Percentiles rank a stretch among this genome's conserved stretches.
Conservation (phyloP, 2,888 invertebrate genomes). For the Drosophila demipolita region DNA sequence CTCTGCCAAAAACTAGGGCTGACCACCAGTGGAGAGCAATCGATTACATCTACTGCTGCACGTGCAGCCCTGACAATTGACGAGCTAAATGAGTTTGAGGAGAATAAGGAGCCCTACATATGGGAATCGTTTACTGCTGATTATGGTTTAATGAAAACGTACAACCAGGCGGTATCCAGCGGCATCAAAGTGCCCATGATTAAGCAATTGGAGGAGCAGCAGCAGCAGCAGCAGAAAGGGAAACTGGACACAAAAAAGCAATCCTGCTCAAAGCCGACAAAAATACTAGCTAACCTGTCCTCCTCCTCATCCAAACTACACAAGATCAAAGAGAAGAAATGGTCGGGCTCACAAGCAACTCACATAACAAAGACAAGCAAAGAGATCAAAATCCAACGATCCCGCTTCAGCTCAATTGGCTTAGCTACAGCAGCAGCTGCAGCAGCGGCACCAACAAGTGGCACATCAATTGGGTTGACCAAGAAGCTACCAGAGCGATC, state of each 20-base stretch:
- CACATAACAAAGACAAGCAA: conserved; percentile 18
- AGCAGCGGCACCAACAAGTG: neutral
- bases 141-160: conserved; percentile 18
- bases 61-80: neutral
- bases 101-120: conserved; percentile 2
- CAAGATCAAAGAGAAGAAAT: conserved; percentile 42
- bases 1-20: conserved; percentile 63
- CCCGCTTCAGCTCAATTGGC: conserved; percentile 5
- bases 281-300: conserved; percentile 17
- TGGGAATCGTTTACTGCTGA: conserved; percentile 22
- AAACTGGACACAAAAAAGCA: neutral
- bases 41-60: neutral
- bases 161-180: conserved; percentile 14
- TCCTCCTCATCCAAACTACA: conserved; percentile 22
- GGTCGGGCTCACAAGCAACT: neutral
- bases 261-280: neutral
- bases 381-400: conserved; percentile 29
- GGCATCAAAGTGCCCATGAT: conserved; percentile 14
- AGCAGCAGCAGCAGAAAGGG: neutral
- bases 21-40: conserved; percentile 15
- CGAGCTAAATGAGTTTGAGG: conserved; percentile 9
- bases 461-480: neutral
- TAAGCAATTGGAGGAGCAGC: conserved; percentile 14
- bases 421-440: neutral
- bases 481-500: conserved; percentile 21